These are phyloP conservation scores for Drosophila saltans DNA, from an alignment of 1,140 invertebrate species.

Conservation along the genomic window DNA sequence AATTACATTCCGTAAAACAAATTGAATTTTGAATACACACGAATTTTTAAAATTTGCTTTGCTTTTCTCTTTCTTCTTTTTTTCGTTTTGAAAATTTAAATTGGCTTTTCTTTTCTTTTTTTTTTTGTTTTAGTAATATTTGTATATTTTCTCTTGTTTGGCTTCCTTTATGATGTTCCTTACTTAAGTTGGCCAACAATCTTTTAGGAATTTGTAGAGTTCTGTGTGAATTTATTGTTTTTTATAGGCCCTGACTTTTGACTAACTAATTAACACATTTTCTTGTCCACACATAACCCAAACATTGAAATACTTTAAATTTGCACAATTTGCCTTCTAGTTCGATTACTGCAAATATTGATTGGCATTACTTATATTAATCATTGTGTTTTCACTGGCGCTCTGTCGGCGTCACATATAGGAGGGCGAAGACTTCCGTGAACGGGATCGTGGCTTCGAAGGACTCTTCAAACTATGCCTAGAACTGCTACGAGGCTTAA, in stretches of 20 bases:
- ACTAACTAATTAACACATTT: conserved; percentile 6
- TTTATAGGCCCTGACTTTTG: conserved; percentile 2
- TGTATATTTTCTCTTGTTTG: too few relatives aligned
- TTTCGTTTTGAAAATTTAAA: too few relatives aligned
- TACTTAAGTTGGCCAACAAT: background rate
- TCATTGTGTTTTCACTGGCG: conserved; percentile 43
- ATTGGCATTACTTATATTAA: conserved; percentile 39
- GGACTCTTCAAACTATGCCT: conserved; percentile 74
- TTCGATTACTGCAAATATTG: conserved; percentile 49
- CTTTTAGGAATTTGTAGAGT: background rate
- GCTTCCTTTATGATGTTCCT: too few relatives aligned
- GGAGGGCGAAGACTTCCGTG: conserved; percentile 78
- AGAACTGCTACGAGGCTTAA: conserved; percentile 68
- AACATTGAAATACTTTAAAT: background rate
- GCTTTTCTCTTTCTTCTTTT: too few relatives aligned
- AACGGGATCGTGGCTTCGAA: conserved; percentile 70
- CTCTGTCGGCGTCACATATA: conserved; percentile 76
- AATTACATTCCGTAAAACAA: too few relatives aligned
- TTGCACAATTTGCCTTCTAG: background rate
- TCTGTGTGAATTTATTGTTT: background rate
- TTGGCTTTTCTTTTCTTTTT: too few relatives aligned
- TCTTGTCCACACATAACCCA: background rate
- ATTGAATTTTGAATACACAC: too few relatives aligned
- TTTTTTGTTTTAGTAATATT: too few relatives aligned
- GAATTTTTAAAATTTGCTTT: too few relatives aligned